These are phyloP conservation scores for Vulpes ferrilata DNA, from an alignment of 2,113 vertebrate species.

Conservation along the genomic window DNA sequence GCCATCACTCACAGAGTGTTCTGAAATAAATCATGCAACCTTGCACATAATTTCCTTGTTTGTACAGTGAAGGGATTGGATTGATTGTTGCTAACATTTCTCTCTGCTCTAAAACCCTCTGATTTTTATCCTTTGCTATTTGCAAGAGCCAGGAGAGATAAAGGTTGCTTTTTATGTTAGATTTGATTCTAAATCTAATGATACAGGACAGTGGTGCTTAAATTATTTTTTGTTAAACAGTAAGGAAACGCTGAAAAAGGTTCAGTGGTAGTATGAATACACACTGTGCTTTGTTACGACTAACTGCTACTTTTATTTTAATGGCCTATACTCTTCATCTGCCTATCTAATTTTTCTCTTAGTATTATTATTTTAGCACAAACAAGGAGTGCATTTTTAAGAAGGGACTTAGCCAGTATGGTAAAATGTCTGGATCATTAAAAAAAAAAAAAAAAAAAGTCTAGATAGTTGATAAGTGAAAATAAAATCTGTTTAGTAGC, in stretches of 20 bases:
- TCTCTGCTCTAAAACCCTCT: not conserved
- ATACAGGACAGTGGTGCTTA: not conserved
- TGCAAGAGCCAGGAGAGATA: slow-evolving; percentile 5
- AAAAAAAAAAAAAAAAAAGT: not conserved
- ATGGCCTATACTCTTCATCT: not conserved
- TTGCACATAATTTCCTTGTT: not conserved
- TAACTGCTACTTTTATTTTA: not conserved
- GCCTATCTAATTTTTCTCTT: not conserved
- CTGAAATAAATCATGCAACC: not conserved
- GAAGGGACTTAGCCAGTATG: not conserved
- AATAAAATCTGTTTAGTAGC: not conserved
- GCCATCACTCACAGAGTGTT: not conserved
- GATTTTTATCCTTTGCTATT: slow-evolving; percentile 46
- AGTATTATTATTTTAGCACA: not conserved
- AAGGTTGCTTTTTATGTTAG: slow-evolving; percentile 28
- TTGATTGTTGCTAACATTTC: not conserved
- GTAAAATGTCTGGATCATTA: not conserved
- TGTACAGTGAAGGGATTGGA: not conserved
- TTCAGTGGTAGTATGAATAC: not conserved
- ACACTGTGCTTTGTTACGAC: not conserved
- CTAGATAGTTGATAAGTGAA: not conserved
- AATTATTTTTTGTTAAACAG: not conserved
- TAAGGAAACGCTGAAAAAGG: not conserved
- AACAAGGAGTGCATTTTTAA: not conserved
- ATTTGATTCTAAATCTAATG: slow-evolving; percentile 35